A percentile compares a stretch with the other conserved stretches of the same genome.
phyloP scores from a whole-genome alignment of 2,888 invertebrate species.

The Boloria euphrosyne region DNA sequence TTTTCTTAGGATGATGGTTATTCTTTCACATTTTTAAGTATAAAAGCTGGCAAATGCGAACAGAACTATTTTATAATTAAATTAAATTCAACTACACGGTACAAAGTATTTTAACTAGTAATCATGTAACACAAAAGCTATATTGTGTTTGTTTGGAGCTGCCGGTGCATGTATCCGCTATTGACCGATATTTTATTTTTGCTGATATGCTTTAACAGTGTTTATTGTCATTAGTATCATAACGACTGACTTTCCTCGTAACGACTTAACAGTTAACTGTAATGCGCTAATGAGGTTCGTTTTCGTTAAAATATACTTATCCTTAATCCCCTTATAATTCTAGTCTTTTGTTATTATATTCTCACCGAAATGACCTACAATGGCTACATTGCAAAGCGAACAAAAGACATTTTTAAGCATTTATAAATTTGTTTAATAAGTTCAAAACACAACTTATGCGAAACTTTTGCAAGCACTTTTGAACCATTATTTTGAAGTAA shows the following conservation, averaged over 20 bases:
- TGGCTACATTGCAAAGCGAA: not conserved
- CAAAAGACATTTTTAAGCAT: constrained; percentile 4
- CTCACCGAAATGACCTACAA: constrained; percentile 11
- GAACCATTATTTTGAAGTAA: no score
- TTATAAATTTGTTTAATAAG: not conserved
- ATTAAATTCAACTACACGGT: no score
- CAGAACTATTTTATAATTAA: no score
- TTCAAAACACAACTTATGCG: no score
- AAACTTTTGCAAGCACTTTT: no score
- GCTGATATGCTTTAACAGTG: not conserved
- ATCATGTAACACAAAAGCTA: no score
- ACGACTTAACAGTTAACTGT: constrained; percentile 27
- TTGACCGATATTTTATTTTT: not conserved
- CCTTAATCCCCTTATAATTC: constrained; percentile 22
- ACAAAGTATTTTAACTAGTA: not conserved
- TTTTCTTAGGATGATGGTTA: no score
- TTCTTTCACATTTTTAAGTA: no score
- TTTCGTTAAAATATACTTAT: constrained; percentile 29
- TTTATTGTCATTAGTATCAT: constrained; percentile 17
- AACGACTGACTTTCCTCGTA: constrained; percentile 18
- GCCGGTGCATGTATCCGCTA: no score
- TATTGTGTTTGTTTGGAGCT: no score
- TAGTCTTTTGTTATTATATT: constrained; percentile 25
- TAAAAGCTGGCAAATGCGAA: no score
- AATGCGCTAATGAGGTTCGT: constrained; percentile 23